These are phyloP conservation scores for Epinotia bilunana DNA, from an alignment of 2,888 invertebrate genomes.

Conservation along the genomic window DNA sequence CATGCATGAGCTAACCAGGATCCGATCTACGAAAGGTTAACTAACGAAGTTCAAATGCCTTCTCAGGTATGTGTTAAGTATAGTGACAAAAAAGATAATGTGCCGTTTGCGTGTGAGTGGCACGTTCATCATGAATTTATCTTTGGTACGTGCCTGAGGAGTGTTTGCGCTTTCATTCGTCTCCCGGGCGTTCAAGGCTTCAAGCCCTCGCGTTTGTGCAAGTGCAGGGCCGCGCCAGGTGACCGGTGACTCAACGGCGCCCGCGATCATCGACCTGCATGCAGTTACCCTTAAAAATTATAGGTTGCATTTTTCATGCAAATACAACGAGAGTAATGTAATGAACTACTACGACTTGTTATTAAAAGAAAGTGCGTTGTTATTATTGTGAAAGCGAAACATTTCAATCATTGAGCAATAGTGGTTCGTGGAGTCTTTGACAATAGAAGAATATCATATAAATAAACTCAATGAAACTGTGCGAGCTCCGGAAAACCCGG, in stretches of 20 bases:
- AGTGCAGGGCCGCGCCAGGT: slow-evolving; percentile 49
- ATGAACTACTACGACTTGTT: slow-evolving; percentile 17
- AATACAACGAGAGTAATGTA: neutral
- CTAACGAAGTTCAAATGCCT: slow-evolving; percentile 45
- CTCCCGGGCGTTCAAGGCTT: slow-evolving; percentile 48
- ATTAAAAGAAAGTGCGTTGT: neutral
- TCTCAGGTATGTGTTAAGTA: slow-evolving; percentile 48
- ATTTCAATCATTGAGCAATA: slow-evolving; percentile 9
- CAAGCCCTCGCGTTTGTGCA: slow-evolving; percentile 46
- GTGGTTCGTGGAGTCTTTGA: no score
- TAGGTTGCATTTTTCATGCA: slow-evolving; percentile 53
- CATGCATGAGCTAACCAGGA: slow-evolving; percentile 20
- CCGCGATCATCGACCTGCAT: slow-evolving; percentile 74
- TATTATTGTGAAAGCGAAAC: neutral
- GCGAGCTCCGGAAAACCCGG: neutral
- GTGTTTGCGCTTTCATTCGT: slow-evolving; percentile 57
- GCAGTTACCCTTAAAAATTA: slow-evolving; percentile 60
- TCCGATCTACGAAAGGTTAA: slow-evolving; percentile 38
- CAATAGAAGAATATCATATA: neutral
- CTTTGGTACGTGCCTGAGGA: slow-evolving; percentile 57
- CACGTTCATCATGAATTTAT: slow-evolving; percentile 54
- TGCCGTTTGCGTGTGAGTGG: slow-evolving; percentile 54
- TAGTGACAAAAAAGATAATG: slow-evolving; percentile 48
- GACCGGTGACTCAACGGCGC: slow-evolving; percentile 69
- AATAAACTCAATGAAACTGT: neutral